A percentile compares a stretch with the other conserved stretches of the same genome.
Evolutionary conservation across 1,140 invertebrate species (phyloP).

Genomic region (Luehdorfia chinensis): DNA sequence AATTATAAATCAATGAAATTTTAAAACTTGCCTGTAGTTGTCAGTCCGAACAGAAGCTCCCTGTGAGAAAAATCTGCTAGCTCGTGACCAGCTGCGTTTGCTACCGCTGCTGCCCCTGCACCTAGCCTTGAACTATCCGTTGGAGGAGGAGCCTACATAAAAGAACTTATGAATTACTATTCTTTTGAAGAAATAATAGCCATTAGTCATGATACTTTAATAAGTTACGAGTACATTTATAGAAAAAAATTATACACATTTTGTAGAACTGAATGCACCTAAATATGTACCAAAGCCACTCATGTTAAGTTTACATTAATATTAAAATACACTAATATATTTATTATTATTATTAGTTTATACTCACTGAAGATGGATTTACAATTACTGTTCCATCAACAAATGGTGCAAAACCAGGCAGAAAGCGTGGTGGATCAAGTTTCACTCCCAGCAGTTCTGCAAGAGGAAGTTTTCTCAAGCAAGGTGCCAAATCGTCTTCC

Average conservation of each 20-base stretch:
- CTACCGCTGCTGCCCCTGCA: conserved; percentile 68
- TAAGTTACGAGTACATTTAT: too few species aligned
- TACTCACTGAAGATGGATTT: conserved; percentile 75
- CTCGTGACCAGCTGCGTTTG: conserved; percentile 83
- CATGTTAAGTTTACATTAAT: too few species aligned
- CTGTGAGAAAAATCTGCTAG: conserved; percentile 90
- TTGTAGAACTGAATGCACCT: too few species aligned
- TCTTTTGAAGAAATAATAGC: too few species aligned
- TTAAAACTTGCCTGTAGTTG: conserved; percentile 80
- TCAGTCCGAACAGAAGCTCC: conserved; percentile 87
- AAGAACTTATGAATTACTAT: too few species aligned
- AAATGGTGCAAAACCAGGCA: conserved; percentile 93
- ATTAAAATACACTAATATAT: too few species aligned
- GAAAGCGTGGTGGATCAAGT: conserved; percentile 87
- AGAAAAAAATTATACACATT: too few species aligned
- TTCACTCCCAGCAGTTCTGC: conserved; percentile 84
- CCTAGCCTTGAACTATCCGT: conserved; percentile 64
- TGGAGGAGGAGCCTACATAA: conserved; percentile 57
- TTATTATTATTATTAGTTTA: too few species aligned
- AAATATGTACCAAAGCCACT: too few species aligned
- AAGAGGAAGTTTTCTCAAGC: conserved; percentile 85
- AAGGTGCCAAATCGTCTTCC: conserved; percentile 89
- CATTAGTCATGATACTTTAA: too few species aligned
- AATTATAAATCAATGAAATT: too few species aligned
- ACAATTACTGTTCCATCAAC: conserved; percentile 89